Evolutionary conservation across 2,888 invertebrate genomes (phyloP).

Genomic region (Vesta saturnalis): DNA sequence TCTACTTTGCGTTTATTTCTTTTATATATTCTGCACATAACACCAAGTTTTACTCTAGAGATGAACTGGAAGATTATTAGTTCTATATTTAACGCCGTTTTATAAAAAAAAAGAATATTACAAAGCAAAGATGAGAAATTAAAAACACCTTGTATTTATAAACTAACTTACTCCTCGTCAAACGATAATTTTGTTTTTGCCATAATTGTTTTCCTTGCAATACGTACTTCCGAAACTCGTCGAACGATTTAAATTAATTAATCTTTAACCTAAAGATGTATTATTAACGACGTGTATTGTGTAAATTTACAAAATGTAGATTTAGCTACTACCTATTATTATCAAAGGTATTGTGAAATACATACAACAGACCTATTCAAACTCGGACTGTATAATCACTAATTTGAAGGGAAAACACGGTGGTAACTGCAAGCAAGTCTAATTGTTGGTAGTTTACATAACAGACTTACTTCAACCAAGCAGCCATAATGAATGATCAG

Average conservation of each 20-base stretch:
- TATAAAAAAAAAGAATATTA: neutral
- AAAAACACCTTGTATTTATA: neutral
- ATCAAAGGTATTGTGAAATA: constrained; percentile 22
- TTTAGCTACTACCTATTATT: constrained; percentile 20
- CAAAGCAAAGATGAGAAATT: neutral
- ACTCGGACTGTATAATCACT: constrained; percentile 29
- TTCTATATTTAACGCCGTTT: constrained; percentile 5
- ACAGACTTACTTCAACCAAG: constrained; percentile 25
- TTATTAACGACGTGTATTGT: constrained; percentile 4
- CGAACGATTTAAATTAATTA: neutral
- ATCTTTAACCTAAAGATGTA: neutral
- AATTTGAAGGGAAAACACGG: constrained; percentile 24
- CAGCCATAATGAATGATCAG: constrained; percentile 27
- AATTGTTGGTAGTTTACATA: constrained; percentile 35
- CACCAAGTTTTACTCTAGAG: constrained; percentile 19
- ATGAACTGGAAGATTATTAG: constrained; percentile 16
- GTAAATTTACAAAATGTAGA: constrained; percentile 7
- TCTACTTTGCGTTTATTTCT: constrained; percentile 16
- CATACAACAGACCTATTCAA: constrained; percentile 30
- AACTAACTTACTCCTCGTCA: too few species aligned
- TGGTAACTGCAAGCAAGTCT: constrained; percentile 30
- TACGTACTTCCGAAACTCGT: neutral
- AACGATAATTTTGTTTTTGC: too few species aligned
- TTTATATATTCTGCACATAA: constrained; percentile 19
- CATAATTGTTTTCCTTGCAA: neutral